A percentile compares a stretch with the other conserved stretches of the same genome.
These are phyloP conservation scores for Butorides virescens DNA, from an alignment of 2,113 vertebrate species.

Conservation along the genomic window DNA sequence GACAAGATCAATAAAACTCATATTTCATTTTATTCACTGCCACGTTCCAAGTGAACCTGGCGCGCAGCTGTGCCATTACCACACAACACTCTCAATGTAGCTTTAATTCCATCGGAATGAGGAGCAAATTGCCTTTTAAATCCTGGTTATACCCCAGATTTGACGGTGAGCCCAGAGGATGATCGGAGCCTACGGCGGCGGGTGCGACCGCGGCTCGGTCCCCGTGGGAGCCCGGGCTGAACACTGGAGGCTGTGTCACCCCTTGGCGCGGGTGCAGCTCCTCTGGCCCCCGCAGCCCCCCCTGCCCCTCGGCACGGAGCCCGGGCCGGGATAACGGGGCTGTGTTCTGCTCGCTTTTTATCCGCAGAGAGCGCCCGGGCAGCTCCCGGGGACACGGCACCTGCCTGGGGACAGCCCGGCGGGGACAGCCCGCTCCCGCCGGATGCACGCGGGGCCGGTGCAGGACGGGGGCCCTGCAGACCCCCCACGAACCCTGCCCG, in stretches of 20 bases:
- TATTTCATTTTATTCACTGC: background rate
- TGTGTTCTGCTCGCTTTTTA: background rate
- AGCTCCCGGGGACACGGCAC: background rate
- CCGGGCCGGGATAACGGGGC: background rate
- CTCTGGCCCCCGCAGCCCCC: background rate
- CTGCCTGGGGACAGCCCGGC: background rate
- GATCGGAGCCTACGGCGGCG: rapidly evolving
- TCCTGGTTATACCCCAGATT: background rate
- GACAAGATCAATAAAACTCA: conserved; percentile 31
- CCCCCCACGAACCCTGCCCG: background rate
- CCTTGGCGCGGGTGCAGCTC: background rate
- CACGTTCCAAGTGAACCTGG: background rate
- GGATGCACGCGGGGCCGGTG: background rate
- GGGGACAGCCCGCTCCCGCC: background rate
- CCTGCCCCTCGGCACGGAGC: background rate
- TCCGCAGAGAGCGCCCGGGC: background rate
- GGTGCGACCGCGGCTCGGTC: rapidly evolving
- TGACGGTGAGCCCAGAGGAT: background rate
- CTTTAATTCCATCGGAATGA: background rate
- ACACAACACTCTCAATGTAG: rapidly evolving
- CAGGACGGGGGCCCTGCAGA: background rate
- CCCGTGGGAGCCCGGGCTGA: rapidly evolving
- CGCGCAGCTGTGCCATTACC: background rate
- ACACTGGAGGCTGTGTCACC: background rate
- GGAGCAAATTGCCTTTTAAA: background rate